Evolutionary conservation across 64 coral and sea anemone species (phyloP).

Genomic region (Stichodactyla mertensii): DNA sequence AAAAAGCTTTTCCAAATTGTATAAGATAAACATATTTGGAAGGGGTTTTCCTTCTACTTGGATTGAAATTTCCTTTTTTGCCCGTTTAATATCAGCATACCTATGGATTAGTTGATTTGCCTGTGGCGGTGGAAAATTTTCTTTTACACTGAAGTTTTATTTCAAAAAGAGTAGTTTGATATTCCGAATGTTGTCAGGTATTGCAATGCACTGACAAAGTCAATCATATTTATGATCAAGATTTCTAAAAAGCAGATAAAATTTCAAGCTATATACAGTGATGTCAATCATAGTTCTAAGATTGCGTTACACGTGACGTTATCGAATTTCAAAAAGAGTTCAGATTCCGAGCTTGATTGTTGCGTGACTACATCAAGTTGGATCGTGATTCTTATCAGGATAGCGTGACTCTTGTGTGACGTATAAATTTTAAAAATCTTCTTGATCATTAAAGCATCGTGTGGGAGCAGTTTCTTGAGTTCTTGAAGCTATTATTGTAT

Average conservation of each 20-base stretch:
- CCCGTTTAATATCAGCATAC: not conserved
- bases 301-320: not conserved
- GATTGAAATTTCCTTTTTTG: not conserved
- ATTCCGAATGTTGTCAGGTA: too few relatives aligned
- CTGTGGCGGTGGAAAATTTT: too few relatives aligned
- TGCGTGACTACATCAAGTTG: too few relatives aligned
- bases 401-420: not conserved
- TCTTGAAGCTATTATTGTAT: not conserved
- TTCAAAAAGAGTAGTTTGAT: too few relatives aligned
- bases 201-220: not conserved
- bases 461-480: not conserved
- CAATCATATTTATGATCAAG: not conserved
- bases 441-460: not conserved
- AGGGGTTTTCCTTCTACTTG: not conserved
- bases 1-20: slow-evolving; percentile 96
- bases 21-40: slow-evolving; percentile 6
- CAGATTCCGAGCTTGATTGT: too few relatives aligned
- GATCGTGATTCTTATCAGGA: not conserved
- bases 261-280: not conserved
- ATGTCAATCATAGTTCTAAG: not conserved
- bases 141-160: too few relatives aligned
- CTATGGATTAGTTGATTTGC: too few relatives aligned
- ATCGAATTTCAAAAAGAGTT: not conserved
- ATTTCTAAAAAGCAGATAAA: not conserved
- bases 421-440: not conserved